These are phyloP conservation scores for Metopia argyrocephala DNA, from an alignment of 2,888 invertebrate genomes.

Conservation along the genomic window DNA sequence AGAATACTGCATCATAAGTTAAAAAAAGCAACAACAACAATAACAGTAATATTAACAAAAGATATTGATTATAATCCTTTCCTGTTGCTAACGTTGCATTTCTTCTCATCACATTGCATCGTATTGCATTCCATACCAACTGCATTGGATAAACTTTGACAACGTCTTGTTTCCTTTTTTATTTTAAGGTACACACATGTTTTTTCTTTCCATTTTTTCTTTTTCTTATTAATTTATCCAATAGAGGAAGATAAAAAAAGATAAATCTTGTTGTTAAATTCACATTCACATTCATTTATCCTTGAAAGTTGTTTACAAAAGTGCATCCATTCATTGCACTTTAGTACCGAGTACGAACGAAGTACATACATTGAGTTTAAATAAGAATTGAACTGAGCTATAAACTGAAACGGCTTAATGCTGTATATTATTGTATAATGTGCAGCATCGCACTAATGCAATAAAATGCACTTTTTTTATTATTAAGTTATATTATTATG, in stretches of 20 bases:
- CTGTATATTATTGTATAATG: neutral
- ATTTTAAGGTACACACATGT: constrained; percentile 22
- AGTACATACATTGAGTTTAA: neutral
- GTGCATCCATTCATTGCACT: constrained; percentile 62
- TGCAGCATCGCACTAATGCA: constrained; percentile 43
- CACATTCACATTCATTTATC: constrained; percentile 62
- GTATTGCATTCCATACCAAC: constrained; percentile 22
- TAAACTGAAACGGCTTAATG: neutral
- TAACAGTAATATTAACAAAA: neutral
- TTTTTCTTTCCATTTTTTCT: too few species aligned
- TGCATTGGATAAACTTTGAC: neutral
- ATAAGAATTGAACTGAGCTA: neutral
- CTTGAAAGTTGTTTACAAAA: constrained; percentile 58
- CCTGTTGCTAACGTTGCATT: constrained; percentile 31
- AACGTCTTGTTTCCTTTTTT: neutral
- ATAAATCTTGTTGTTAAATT: constrained; percentile 38
- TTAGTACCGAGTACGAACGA: constrained; percentile 11
- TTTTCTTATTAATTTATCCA: constrained; percentile 7
- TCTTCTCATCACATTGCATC: neutral
- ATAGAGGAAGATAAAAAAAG: constrained; percentile 24
- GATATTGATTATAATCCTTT: constrained; percentile 39
- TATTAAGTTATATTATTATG: neutral
- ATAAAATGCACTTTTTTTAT: constrained; percentile 56
- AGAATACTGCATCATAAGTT: constrained; percentile 1
- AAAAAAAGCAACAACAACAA: neutral